Evolutionary conservation across 2,113 vertebrate genomes (phyloP), one percentile per base, ranked within the genome.

Genomic region (Neogobius melanostomus): DNA sequence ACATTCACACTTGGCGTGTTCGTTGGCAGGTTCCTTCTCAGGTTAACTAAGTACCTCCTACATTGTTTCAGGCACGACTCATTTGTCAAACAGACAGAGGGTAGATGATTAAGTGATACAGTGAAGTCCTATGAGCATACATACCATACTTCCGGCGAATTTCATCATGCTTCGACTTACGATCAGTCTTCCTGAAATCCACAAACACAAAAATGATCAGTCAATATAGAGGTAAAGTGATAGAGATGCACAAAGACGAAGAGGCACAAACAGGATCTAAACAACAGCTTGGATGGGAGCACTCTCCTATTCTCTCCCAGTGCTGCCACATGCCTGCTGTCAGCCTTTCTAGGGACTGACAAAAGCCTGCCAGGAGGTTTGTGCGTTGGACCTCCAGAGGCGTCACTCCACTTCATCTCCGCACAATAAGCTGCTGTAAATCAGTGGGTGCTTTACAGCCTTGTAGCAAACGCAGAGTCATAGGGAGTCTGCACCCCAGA

Each of bases 131-230:
- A 8, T 69, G 75, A 61, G 64, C 56, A 76, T 53, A 64, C 64
- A 0, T 92, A 96, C 95, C 95, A 48, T 96, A 97, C 85, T 97
- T 97, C 89, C 87, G 95, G 47, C 95, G 94, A 84, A 97, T 96
- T 69, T 96, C 94, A 75, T 96, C 93, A 2, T 95, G 92, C 50
- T 90, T 92, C 36, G 80, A 59, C 80, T 82, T 94, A 71, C 92
- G 92, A 79, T 96, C 93, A 16, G 75, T 87, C 57, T 91, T 95
- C 87, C 95, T 96, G 89, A 54, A 69, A 69, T 48, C 36, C 66
- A 36, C 66, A 43, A 66, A 53, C 36, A 36, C 56, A 64, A 65
- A 12, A 10, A 57, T 5, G n/a, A 11, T 0, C 2, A 42, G 15
- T 65, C 69, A 46, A 56, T 44, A 60, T 6, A 42, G n/a, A 14